Conservation (phyloP, 2,797 vertebrate genomes). For the Semaprochilodus insignis region DNA sequence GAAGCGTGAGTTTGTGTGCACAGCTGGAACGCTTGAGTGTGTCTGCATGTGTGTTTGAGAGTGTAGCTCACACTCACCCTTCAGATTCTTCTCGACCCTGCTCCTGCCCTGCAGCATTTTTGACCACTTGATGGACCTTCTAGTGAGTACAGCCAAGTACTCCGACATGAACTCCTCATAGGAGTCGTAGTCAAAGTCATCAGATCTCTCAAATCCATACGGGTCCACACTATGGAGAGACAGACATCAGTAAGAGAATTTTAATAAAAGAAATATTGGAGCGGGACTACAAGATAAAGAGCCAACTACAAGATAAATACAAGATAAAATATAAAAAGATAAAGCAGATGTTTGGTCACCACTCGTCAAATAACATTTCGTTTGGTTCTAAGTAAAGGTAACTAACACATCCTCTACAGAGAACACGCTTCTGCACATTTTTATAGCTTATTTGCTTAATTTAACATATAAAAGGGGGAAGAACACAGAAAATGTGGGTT, state of each 20-base stretch:
- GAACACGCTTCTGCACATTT: too few species aligned
- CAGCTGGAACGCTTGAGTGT: neutral
- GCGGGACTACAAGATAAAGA: too few species aligned
- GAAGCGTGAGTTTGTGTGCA: neutral
- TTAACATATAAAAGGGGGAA: too few species aligned
- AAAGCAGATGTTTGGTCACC: too few species aligned
- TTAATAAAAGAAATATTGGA: neutral
- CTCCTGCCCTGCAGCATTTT: conserved; percentile 85
- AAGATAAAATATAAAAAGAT: too few species aligned
- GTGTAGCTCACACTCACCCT: conserved; percentile 76
- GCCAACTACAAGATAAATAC: too few species aligned
- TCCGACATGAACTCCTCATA: conserved; percentile 89
- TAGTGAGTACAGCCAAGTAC: conserved; percentile 88
- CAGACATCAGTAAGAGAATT: neutral
- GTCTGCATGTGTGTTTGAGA: neutral
- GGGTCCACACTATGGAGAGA: conserved; percentile 83
- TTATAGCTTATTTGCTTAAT: too few species aligned
- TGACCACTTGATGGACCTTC: conserved; percentile 91
- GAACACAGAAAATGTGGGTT: too few species aligned
- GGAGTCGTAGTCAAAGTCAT: conserved; percentile 85
- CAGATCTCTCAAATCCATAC: conserved; percentile 90
- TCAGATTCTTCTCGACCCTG: conserved; percentile 81
- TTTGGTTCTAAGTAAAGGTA: too few species aligned
- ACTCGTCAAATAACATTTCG: too few species aligned
- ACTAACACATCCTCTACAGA: too few species aligned